phyloP scores from a whole-genome alignment of 2,888 invertebrate species.

The Plebejus anna region DNA sequence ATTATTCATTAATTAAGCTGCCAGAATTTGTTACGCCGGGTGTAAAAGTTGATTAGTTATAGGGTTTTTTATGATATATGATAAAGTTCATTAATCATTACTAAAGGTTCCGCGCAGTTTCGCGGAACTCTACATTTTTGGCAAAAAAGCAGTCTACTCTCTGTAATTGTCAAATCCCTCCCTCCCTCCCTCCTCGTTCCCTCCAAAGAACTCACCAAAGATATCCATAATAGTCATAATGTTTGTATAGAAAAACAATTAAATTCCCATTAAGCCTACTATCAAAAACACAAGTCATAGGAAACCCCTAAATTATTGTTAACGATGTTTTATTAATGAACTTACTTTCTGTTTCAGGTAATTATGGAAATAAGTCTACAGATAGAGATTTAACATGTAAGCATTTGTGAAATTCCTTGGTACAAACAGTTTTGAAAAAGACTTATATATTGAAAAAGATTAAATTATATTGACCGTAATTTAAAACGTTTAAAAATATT shows the following conservation, averaged over 20 bases:
- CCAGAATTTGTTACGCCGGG: not conserved
- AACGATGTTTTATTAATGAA: not conserved
- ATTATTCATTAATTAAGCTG: not conserved
- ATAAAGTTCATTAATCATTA: too few species aligned
- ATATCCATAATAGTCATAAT: not conserved
- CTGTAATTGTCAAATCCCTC: not conserved
- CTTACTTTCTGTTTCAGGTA: slow-evolving; percentile 26
- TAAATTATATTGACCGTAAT: too few species aligned
- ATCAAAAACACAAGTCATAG: not conserved
- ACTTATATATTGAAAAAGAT: too few species aligned
- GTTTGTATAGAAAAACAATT: not conserved
- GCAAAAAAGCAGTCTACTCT: too few species aligned
- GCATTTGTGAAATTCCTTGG: not conserved
- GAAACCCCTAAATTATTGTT: not conserved
- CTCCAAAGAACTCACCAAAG: not conserved
- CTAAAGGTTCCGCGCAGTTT: too few species aligned
- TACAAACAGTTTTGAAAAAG: not conserved
- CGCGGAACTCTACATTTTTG: too few species aligned
- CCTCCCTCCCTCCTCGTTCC: not conserved
- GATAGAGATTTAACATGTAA: not conserved
- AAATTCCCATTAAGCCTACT: not conserved
- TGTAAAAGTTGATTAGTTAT: not conserved
- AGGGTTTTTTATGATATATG: too few species aligned
- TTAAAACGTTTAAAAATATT: too few species aligned
- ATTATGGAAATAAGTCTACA: not conserved